Evolutionary conservation across 2,888 invertebrate genomes (phyloP).

Genomic region (Scaptomyza reducta): DNA sequence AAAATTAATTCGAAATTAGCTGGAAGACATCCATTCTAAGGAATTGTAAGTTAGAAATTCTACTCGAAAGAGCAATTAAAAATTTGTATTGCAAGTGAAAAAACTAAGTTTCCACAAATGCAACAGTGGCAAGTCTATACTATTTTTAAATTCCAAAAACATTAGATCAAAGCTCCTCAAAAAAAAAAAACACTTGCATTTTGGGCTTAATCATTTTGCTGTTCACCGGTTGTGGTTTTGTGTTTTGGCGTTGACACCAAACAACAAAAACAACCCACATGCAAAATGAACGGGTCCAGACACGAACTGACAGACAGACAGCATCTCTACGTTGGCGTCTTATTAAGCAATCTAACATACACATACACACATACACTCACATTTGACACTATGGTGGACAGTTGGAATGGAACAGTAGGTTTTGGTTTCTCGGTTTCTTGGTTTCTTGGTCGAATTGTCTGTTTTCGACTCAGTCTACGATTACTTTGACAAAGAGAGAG

Average conservation of each 20-base stretch:
- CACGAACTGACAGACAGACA: slow-evolving; percentile 28
- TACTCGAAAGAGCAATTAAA: too few species aligned
- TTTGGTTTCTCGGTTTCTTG: slow-evolving; percentile 23
- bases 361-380: slow-evolving; percentile 15
- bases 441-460: slow-evolving; percentile 34
- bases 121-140: background rate
- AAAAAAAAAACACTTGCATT: slow-evolving; percentile 4
- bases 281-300: slow-evolving; percentile 64
- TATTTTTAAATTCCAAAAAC: background rate
- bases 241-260: slow-evolving; percentile 48
- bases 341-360: slow-evolving; percentile 62
- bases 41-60: background rate
- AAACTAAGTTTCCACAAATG: too few species aligned
- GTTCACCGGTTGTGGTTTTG: slow-evolving; percentile 40
- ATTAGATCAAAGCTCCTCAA: too few species aligned
- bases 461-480: slow-evolving; percentile 56
- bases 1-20: background rate
- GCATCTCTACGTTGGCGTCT: slow-evolving; percentile 67
- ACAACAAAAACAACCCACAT: slow-evolving; percentile 68
- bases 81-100: too few species aligned
- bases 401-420: slow-evolving; percentile 44
- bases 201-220: slow-evolving; percentile 34
- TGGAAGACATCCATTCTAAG: background rate
- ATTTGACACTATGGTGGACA: slow-evolving; percentile 22
- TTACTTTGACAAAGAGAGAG: slow-evolving; percentile 22